Base-by-base conservation (phyloP, 2,113 vertebrate genomes). In the Poicephalus meyeri region DNA sequence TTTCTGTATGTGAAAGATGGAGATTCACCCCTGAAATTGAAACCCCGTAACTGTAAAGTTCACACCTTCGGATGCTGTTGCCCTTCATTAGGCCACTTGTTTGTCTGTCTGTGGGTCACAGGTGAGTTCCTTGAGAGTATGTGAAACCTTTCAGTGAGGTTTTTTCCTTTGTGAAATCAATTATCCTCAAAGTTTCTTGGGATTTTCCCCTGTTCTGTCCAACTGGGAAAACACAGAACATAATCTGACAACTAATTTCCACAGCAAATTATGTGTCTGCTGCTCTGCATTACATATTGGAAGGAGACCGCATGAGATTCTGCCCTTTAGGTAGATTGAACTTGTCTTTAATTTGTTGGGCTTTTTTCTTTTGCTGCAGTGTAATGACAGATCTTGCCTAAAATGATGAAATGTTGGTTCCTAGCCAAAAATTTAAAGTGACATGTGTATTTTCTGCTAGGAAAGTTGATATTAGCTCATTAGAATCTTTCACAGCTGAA, bases 401-500 rank as follows among this genome's bases (percentile, higher is more conserved):
- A 52, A 92, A 81, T 88, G 88, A 90, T 77, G 47, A 93, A 96
- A 86, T 89, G 28, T 76, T 96, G 94, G 86, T 95, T 94, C 37
- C 65, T 89, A 61, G 95, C 95, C 96, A 97, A 91, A 93, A 90
- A 33, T 83, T 77, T 95, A 86, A 88, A 94, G 91, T 0, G 1
- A 91, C 53, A 74, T 95, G 95, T 94, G 84, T 88, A 86, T 90
- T 96, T 96, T 94, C 90, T 1, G 0, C 84, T 79, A 84, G 84
- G 95, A 92, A 91, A 96, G 82, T 92, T 96, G 88, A 94, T 97
- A 95, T 97, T 94, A 90, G 88, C 94, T 97, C 90, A 96, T 97
- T 97, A 97, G 50, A 93, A 93, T 97, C 88, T 94, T 97, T 94
- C 97, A 95, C 97, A 97, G 97, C 94, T 96, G 97, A 96, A 97